Percentiles rank a stretch among this genome's conserved stretches.
These are phyloP conservation scores for Hermetia illucens DNA, from an alignment of 1,140 invertebrate genomes.

Conservation along the genomic window DNA sequence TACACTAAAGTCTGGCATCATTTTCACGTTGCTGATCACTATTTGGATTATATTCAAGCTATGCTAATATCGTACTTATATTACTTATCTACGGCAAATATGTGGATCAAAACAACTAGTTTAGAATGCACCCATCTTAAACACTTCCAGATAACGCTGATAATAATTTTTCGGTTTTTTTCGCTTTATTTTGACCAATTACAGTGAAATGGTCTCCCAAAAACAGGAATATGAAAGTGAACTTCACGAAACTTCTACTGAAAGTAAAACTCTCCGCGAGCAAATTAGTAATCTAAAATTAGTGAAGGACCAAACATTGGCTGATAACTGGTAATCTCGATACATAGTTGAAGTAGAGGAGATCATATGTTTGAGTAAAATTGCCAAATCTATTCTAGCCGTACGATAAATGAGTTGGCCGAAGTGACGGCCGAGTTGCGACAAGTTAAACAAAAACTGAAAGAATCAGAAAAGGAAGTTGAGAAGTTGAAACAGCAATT, in stretches of 20 bases:
- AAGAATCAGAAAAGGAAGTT: conserved; percentile 38
- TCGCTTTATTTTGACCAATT: too few species aligned
- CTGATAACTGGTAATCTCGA: conserved; percentile 20
- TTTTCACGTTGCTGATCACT: too few species aligned
- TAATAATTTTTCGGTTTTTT: conserved; percentile 1
- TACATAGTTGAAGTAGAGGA: not conserved
- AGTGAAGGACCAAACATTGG: conserved; percentile 25
- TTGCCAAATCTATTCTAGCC: conserved; percentile 13
- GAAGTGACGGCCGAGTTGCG: conserved; percentile 31
- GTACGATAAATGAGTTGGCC: conserved; percentile 18
- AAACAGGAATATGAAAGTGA: not conserved
- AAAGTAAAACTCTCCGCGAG: conserved; percentile 24
- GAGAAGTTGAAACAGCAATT: conserved; percentile 45
- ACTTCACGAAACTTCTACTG: conserved; percentile 18
- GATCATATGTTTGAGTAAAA: too few species aligned
- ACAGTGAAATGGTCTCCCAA: not conserved
- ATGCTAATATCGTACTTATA: too few species aligned
- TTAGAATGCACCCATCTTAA: too few species aligned
- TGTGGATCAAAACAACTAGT: too few species aligned
- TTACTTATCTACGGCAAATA: too few species aligned
- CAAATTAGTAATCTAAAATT: conserved; percentile 23
- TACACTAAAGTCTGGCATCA: too few species aligned
- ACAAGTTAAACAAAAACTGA: conserved; percentile 36
- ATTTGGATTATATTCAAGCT: too few species aligned
- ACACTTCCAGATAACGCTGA: too few species aligned